These are phyloP conservation scores for Amiota mariae DNA, from an alignment of 2,888 invertebrate genomes.

Conservation along the genomic window DNA sequence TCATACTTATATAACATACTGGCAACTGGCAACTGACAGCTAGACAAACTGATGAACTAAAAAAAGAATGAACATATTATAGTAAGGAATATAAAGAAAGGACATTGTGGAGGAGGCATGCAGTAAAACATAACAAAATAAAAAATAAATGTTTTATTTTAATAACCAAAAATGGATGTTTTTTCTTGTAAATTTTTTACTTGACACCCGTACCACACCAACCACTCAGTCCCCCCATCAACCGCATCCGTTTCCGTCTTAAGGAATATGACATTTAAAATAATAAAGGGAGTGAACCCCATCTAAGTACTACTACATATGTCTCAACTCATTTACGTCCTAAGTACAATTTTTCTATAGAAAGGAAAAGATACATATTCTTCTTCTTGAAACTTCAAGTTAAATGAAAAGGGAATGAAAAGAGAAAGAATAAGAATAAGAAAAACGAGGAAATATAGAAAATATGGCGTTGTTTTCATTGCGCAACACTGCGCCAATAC, in stretches of 20 bases:
- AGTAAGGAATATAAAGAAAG: constrained; percentile 8
- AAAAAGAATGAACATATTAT: not conserved
- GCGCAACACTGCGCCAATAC: constrained; percentile 63
- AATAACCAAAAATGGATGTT: constrained; percentile 35
- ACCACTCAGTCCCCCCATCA: constrained; percentile 11
- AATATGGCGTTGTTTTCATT: constrained; percentile 44
- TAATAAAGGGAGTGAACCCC: not conserved
- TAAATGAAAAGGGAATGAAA: not conserved
- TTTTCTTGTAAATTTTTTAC: not conserved
- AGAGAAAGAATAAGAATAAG: not conserved
- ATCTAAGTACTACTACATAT: too few relatives aligned
- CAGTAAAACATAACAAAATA: constrained; percentile 22
- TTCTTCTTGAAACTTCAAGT: not conserved
- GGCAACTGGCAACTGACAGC: constrained; percentile 12
- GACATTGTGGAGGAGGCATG: constrained; percentile 37
- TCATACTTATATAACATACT: constrained; percentile 20
- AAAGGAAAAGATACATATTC: not conserved
- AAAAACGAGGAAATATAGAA: constrained; percentile 10
- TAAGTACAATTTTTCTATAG: constrained; percentile 8
- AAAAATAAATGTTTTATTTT: constrained; percentile 40
- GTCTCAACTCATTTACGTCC: not conserved
- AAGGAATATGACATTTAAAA: constrained; percentile 33
- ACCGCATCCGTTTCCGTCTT: constrained; percentile 37
- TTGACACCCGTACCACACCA: not conserved
- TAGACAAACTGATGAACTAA: constrained; percentile 31